Conservation (phyloP, 2,888 invertebrate species). For the Unio delphinus region DNA sequence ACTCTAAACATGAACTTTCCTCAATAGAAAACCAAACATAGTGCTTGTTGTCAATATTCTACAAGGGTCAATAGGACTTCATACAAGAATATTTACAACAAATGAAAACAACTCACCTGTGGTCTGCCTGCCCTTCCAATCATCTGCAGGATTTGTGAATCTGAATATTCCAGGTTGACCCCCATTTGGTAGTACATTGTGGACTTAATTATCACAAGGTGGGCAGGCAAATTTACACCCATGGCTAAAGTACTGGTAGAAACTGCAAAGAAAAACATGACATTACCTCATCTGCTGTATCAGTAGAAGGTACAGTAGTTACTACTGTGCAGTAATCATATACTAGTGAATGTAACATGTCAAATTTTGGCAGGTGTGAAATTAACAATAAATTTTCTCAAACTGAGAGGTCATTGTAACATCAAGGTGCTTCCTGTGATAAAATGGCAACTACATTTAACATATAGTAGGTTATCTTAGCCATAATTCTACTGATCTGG, state of each 20-base stretch:
- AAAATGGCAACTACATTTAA: too few relatives aligned
- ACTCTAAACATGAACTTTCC: too few relatives aligned
- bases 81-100: background rate
- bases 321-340: too few relatives aligned
- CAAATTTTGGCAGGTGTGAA: too few relatives aligned
- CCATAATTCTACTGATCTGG: too few relatives aligned
- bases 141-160: constrained; percentile 85
- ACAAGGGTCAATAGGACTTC: background rate
- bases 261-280: constrained; percentile 48
- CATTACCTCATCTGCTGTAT: background rate
- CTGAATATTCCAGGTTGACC: constrained; percentile 79
- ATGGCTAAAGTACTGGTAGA: constrained; percentile 77
- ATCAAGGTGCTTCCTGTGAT: too few relatives aligned
- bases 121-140: constrained; percentile 87
- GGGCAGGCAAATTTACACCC: constrained; percentile 89
- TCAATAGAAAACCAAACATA: too few relatives aligned
- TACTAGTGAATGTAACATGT: too few relatives aligned
- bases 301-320: background rate
- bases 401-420: too few relatives aligned
- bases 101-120: constrained; percentile 54
- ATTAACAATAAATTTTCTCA: too few relatives aligned
- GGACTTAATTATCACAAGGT: constrained; percentile 85
- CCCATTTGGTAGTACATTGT: constrained; percentile 82
- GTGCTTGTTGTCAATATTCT: too few relatives aligned
- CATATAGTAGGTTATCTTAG: too few relatives aligned